Base-by-base conservation (phyloP, 2,888 invertebrate genomes). In the Argynnis bischoffii region DNA sequence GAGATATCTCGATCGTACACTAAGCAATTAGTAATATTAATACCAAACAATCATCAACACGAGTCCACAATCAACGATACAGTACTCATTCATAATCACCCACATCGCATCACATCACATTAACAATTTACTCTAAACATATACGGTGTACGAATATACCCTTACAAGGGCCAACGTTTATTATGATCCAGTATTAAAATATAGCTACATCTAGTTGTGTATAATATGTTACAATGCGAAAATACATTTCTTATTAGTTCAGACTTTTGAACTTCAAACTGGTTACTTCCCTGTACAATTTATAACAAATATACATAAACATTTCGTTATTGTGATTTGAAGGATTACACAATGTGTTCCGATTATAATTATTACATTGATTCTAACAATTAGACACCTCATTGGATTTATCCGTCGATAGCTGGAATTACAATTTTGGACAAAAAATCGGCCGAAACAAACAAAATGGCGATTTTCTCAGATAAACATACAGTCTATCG, bases 241-340 rank as follows among this genome's bases (percentile, higher is more conserved):
- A 92, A 92, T 91, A 92, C 91, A 90, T 86, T 81, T 81, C 81
- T 81, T 84, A 85, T 81, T 79, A 83, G 90, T 91, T 92, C 92
- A 92, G 91, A 91, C 92, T 92, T 92, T 86, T 84, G 91, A 90
- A 90, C 92, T 82, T 85, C 85, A 85, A 88, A 86, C 84, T 86
- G 86, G 81, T 86, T 83, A 83, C 84, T 76, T 92, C 92, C 92
- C 92, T 92, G 92, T 92, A 92, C 92, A 92, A 82, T 83, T 72
- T 89, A 86, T 84, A 90, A 91, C 89, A 90, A 90, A 84, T 84
- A 84, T 86, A 88, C 86, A 80, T 86, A 76, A 83, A 81, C 79
- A 63, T 87, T 89, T 91, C 91, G 92, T 92, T 91, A 91, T 77
- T 92, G 92, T 92, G 92, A 92, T 90, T 86, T 91, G 92, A 92